These are phyloP conservation scores for Limnephilus marmoratus DNA, from an alignment of 2,888 invertebrate genomes.

Conservation along the genomic window DNA sequence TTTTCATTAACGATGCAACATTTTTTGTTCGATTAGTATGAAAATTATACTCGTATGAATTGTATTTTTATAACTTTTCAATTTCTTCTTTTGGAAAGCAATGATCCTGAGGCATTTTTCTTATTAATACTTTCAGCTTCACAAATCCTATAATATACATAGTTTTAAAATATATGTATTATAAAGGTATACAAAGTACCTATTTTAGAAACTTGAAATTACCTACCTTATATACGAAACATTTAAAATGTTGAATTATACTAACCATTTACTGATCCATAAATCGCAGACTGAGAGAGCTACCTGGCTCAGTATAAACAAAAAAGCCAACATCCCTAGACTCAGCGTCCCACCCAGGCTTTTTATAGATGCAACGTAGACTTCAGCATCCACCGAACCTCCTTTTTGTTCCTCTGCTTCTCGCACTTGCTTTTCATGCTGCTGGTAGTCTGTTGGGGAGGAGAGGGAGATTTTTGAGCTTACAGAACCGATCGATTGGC, in stretches of 20 bases:
- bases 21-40: too few relatives aligned
- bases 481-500: constrained; percentile 46
- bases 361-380: constrained; percentile 77
- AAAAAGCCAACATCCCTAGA: constrained; percentile 74
- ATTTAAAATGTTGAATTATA: constrained; percentile 19
- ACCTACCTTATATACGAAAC: too few relatives aligned
- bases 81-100: too few relatives aligned
- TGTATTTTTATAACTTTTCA: too few relatives aligned
- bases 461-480: constrained; percentile 32
- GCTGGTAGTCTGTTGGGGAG: neutral
- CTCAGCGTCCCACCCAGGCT: constrained; percentile 77
- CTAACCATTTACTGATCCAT: constrained; percentile 79
- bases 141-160: too few relatives aligned
- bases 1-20: too few relatives aligned
- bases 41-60: too few relatives aligned
- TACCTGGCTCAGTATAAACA: constrained; percentile 77
- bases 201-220: too few relatives aligned
- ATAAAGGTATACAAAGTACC: too few relatives aligned
- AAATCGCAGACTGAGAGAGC: constrained; percentile 80
- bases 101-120: too few relatives aligned
- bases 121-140: too few relatives aligned
- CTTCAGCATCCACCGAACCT: constrained; percentile 74
- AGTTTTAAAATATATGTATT: too few relatives aligned
- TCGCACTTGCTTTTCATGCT: neutral
- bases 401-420: constrained; percentile 69